phyloP scores from a whole-genome alignment of 2,888 invertebrate species.

The Hermaeophaga mercurialis region DNA sequence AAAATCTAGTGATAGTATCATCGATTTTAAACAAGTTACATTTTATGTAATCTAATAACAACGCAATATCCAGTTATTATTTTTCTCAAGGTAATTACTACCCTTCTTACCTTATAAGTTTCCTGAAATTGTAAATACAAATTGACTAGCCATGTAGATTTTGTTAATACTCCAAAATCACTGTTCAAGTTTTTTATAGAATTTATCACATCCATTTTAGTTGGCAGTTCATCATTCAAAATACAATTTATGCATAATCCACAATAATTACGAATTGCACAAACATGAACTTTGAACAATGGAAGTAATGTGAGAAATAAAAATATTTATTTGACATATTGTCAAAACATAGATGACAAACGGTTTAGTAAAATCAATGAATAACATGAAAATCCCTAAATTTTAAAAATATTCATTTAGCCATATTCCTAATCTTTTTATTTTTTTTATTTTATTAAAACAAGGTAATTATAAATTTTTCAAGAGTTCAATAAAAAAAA shows the following conservation, averaged over 20 bases:
- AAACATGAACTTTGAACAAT: constrained; percentile 18
- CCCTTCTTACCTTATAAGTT: constrained; percentile 46
- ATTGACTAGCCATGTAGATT: constrained; percentile 49
- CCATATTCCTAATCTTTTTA: no score
- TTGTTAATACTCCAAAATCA: constrained; percentile 49
- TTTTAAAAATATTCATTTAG: no score
- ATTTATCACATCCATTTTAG: constrained; percentile 55
- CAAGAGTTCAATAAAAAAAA: no score
- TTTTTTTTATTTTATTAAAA: no score
- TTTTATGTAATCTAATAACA: not conserved
- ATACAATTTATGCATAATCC: not conserved
- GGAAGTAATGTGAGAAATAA: no score
- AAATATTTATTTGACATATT: no score
- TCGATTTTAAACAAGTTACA: not conserved
- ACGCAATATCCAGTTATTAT: not conserved
- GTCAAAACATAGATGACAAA: no score
- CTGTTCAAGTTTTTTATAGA: constrained; percentile 52
- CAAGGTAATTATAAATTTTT: no score
- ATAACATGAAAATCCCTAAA: no score
- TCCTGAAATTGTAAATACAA: constrained; percentile 41
- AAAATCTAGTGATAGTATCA: not conserved
- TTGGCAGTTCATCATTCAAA: constrained; percentile 13
- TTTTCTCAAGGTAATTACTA: constrained; percentile 5
- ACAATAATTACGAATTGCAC: constrained; percentile 3
- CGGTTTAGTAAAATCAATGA: no score